phyloP scores from a whole-genome alignment of 2,888 invertebrate genomes.

The Smittia sp. region DNA sequence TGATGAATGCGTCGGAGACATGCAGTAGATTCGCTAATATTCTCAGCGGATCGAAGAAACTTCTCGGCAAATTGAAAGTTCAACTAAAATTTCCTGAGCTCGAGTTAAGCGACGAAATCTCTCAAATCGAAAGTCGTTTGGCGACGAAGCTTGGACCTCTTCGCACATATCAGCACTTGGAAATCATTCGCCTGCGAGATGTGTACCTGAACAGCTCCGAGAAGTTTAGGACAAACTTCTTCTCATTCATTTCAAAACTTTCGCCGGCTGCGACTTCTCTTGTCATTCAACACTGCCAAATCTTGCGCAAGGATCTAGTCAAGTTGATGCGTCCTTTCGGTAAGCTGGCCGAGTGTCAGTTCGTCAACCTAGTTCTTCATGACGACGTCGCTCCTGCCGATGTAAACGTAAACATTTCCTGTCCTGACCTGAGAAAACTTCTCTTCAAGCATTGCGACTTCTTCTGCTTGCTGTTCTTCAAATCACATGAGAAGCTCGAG shows the following conservation, averaged over 20 bases:
- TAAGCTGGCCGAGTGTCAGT: background rate
- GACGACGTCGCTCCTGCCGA: constrained; percentile 9
- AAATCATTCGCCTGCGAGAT: background rate
- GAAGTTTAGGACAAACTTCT: background rate
- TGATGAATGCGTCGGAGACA: background rate
- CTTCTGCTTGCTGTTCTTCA: constrained; percentile 19
- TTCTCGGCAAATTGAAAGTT: constrained; percentile 17
- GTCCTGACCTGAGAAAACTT: constrained; percentile 6
- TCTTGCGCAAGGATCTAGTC: background rate
- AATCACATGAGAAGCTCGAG: background rate
- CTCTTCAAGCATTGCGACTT: constrained; percentile 8
- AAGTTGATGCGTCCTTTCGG: background rate
- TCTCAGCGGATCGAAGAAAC: background rate
- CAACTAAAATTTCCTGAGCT: background rate
- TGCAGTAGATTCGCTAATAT: background rate
- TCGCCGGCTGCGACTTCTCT: background rate
- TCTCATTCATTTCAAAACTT: background rate
- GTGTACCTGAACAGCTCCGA: background rate
- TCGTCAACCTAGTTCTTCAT: background rate
- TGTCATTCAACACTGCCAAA: background rate
- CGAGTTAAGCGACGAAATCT: background rate
- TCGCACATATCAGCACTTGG: background rate
- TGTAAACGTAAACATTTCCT: background rate
- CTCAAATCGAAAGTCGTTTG: background rate
- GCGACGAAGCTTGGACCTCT: background rate